Evolutionary conservation across 2,888 invertebrate species (phyloP), one percentile per base, ranked within the genome.

Genomic region (Agriopis aurantiaria): DNA sequence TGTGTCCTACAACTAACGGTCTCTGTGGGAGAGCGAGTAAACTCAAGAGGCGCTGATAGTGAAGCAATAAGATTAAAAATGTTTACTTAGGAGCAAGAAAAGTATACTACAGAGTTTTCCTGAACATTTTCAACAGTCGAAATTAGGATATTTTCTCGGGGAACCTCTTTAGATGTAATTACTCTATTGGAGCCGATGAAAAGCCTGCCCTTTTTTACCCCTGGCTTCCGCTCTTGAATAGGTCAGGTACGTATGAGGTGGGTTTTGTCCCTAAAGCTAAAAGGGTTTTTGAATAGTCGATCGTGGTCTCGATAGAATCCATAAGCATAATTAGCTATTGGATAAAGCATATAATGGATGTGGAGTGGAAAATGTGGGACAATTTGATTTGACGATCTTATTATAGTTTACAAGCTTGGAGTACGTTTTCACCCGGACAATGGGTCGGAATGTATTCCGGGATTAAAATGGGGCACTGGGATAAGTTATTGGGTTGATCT

Each of bases 131-230:
- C 80, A 81, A 78, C 76, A 40, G 78, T 78, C 68, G 75, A 83
- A 87, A 88, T 87, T 87, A 83, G 86, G 82, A 78, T 80, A 82
- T 84, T 85, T 85, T 80, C 80, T 78, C 72, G 73, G 51, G 80
- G 79, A 78, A 78, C 80, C 82, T 79, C 82, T 84, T 75, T 76
- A 83, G 81, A 86, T 85, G 86, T 87, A 87, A 88, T 88, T 88
- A 88, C 87, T 86, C 85, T 85, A 88, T 86, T 83, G 84, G 83
- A 77, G 75, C 78, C 80, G 79, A 82, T 86, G 82, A 87, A 87
- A 89, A 87, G 81, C 66, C 75, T 75, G 80, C 71, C 82, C 80
- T 82, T 83, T 77, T 69, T 72, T 80, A 73, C 79, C 77, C 79
- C 82, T 76, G 80, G 77, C 75, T 80, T 78, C 78, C 78, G 61